These are phyloP conservation scores for Eutolmus rufibarbis DNA, from an alignment of 2,888 invertebrate species.

Conservation along the genomic window DNA sequence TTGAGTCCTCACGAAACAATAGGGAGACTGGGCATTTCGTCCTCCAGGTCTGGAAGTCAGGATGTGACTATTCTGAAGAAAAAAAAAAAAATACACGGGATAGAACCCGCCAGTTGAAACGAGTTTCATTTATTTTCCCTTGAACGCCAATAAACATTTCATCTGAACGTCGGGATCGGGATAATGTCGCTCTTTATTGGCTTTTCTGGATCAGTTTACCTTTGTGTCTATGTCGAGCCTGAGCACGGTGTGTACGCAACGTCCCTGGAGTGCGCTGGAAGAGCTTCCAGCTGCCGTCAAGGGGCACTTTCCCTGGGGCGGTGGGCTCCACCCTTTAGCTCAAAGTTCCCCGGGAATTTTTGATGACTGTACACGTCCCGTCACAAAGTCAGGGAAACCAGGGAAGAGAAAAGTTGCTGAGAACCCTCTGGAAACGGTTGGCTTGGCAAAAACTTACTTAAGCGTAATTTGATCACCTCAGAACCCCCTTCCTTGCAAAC, in stretches of 20 bases:
- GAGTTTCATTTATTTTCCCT: background rate
- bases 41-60: background rate
- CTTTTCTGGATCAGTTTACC: background rate
- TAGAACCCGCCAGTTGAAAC: background rate
- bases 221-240: background rate
- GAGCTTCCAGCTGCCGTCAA: background rate
- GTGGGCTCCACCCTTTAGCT: background rate
- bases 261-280: background rate
- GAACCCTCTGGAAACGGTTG: background rate
- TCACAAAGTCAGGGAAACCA: background rate
- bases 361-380: background rate
- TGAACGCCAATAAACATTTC: background rate
- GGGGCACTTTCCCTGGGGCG: background rate
- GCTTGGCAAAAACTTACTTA: background rate
- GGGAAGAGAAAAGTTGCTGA: background rate
- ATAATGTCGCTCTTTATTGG: background rate
- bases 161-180: background rate
- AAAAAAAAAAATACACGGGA: background rate
- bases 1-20: background rate
- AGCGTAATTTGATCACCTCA: background rate
- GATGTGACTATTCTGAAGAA: background rate
- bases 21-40: background rate
- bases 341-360: background rate
- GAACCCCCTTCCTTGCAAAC: background rate
- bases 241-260: background rate